Conservation (phyloP, 2,888 invertebrate genomes). For the Luffia ferchaultella region DNA sequence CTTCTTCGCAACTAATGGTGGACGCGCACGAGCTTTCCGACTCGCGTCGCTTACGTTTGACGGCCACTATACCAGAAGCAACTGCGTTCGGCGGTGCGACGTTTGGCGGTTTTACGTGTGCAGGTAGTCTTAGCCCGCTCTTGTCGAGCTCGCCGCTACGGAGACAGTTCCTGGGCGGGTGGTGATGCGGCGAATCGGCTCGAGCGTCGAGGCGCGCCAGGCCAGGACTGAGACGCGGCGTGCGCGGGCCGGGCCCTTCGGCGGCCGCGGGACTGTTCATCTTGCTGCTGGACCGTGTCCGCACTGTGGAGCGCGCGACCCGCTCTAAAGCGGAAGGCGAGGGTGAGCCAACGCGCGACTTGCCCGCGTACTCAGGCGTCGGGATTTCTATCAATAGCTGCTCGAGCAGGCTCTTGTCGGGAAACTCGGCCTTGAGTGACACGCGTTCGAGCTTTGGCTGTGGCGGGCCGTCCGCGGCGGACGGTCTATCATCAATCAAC, state of each 20-base stretch:
- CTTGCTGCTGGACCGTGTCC: slow-evolving; percentile 74
- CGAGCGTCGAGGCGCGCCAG: slow-evolving; percentile 30
- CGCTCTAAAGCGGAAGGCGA: slow-evolving; percentile 54
- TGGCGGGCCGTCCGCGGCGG: slow-evolving; percentile 18
- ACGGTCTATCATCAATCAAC: slow-evolving; percentile 15
- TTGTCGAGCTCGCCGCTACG: slow-evolving; percentile 42
- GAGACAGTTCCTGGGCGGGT: slow-evolving; percentile 32
- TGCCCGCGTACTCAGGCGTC: slow-evolving; percentile 59
- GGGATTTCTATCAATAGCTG: slow-evolving; percentile 89
- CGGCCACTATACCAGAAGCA: too few species aligned
- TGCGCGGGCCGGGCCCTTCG: slow-evolving; percentile 39
- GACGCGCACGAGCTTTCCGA: slow-evolving; percentile 78
- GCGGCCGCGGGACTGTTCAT: slow-evolving; percentile 73
- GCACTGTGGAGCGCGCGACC: slow-evolving; percentile 59
- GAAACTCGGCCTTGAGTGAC: slow-evolving; percentile 53
- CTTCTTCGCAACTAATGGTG: slow-evolving; percentile 68
- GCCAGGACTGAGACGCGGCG: slow-evolving; percentile 53
- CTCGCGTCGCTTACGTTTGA: slow-evolving; percentile 79
- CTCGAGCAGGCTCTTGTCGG: slow-evolving; percentile 72
- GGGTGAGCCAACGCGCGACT: slow-evolving; percentile 48
- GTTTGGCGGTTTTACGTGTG: not conserved
- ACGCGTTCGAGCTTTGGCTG: slow-evolving; percentile 35
- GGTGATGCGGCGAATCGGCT: slow-evolving; percentile 45
- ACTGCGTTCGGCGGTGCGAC: slow-evolving; percentile 13
- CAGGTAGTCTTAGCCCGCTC: slow-evolving; percentile 28